Percentiles rank a stretch among this genome's conserved stretches.
Conservation (phyloP, 1,140 invertebrate genomes). For the Eupristina koningsbergeri region DNA sequence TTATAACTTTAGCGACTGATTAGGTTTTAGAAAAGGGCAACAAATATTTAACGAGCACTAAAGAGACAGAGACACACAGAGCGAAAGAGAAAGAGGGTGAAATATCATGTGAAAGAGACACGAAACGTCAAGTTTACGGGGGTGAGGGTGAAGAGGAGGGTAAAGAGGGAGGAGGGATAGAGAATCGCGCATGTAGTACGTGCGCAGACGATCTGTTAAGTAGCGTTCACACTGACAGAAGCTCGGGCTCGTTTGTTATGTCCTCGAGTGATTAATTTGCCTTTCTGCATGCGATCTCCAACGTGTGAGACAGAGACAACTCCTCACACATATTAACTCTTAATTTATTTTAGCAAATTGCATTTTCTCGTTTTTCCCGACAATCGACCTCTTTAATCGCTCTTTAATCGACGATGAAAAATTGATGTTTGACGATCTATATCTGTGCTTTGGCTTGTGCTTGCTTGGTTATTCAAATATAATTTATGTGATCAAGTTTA, state of each 20-base stretch:
- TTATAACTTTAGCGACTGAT: no score
- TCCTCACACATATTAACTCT: slow-evolving; percentile 26
- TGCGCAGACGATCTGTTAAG: slow-evolving; percentile 40
- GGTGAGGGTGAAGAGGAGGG: no score
- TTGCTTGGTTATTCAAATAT: no score
- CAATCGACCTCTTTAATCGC: no score
- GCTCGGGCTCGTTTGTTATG: slow-evolving; percentile 41
- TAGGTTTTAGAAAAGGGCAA: no score
- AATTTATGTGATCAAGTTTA: no score
- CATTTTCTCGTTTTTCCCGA: slow-evolving; percentile 32
- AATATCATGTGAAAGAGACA: not conserved
- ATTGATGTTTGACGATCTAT: slow-evolving; percentile 2
- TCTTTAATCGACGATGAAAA: slow-evolving; percentile 11
- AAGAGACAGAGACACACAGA: not conserved
- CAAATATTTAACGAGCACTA: not conserved
- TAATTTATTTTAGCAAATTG: slow-evolving; percentile 49
- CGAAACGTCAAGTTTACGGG: slow-evolving; percentile 35
- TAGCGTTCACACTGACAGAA: slow-evolving; percentile 25
- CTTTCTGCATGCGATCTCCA: not conserved
- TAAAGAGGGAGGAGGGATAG: no score
- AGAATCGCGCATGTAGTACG: slow-evolving; percentile 32
- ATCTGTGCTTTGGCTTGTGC: not conserved
- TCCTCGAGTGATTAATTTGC: slow-evolving; percentile 41
- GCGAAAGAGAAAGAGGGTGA: not conserved
- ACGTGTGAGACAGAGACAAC: not conserved